These are phyloP conservation scores for Actinia tenebrosa DNA, from an alignment of 64 coral and sea anemone species.

Conservation along the genomic window DNA sequence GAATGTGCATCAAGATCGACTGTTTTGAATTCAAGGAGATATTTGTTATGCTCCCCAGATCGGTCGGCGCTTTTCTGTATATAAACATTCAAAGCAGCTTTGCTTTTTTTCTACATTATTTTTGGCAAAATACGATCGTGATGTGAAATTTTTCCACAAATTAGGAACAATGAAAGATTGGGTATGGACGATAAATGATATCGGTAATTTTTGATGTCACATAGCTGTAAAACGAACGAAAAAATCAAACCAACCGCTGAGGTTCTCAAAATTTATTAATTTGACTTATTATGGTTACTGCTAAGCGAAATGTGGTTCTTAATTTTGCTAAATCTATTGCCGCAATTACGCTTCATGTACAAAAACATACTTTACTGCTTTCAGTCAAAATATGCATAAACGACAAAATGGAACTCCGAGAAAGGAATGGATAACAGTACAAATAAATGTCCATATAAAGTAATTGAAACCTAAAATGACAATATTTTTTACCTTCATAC, in stretches of 20 bases:
- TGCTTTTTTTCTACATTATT: background rate
- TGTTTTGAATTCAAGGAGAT: background rate
- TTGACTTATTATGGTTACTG: constrained; percentile 4
- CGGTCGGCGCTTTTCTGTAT: background rate
- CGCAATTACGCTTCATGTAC: background rate
- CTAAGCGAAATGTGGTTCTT: constrained; percentile 11
- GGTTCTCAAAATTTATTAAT: constrained; percentile 2
- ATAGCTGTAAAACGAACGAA: background rate
- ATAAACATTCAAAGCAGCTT: background rate
- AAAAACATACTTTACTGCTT: background rate
- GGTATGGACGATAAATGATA: background rate
- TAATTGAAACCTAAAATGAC: background rate
- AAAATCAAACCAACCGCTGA: constrained; percentile 8
- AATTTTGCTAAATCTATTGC: constrained; percentile 5
- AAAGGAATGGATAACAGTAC: background rate
- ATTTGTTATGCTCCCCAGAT: background rate
- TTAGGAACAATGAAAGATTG: constrained; percentile 2
- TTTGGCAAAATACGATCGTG: background rate
- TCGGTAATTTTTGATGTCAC: background rate
- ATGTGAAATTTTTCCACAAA: background rate
- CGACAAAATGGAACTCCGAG: background rate
- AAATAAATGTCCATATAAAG: background rate
- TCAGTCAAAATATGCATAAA: background rate
- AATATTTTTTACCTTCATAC: background rate
- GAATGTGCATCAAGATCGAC: background rate